These are phyloP conservation scores for Hydrophis major DNA, from an alignment of 2,797 vertebrate genomes.

Conservation along the genomic window DNA sequence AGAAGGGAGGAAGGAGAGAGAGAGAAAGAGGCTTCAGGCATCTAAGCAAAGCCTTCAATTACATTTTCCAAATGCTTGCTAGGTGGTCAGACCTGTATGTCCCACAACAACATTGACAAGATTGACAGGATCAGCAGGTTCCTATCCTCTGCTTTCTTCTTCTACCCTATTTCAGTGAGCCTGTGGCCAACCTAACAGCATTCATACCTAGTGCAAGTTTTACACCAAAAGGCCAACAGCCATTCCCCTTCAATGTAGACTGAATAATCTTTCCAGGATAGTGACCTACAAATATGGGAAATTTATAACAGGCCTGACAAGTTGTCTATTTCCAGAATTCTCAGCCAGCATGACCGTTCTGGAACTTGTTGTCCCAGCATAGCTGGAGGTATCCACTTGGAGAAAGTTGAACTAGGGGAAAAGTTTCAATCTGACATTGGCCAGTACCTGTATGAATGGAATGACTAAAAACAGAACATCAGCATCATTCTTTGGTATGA, in stretches of 20 bases:
- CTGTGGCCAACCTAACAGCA: background rate
- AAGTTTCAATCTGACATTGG: background rate
- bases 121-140: constrained; percentile 4
- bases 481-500: background rate
- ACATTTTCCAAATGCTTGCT: constrained; percentile 23
- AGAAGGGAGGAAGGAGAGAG: no score
- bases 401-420: background rate
- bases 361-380: background rate
- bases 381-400: background rate
- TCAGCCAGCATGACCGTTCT: background rate
- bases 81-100: background rate
- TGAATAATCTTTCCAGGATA: background rate
- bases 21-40: background rate
- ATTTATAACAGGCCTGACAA: background rate
- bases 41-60: background rate
- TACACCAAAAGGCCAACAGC: background rate
- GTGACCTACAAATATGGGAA: background rate
- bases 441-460: background rate
- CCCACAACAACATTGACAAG: background rate
- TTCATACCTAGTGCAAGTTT: background rate
- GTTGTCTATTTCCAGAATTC: background rate
- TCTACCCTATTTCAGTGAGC: background rate
- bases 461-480: background rate
- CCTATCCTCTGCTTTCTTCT: background rate
- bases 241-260: background rate